A percentile compares a stretch with the other conserved stretches of the same genome.
Evolutionary conservation across 2,113 vertebrate species (phyloP).

Genomic region (Eclectus roratus): DNA sequence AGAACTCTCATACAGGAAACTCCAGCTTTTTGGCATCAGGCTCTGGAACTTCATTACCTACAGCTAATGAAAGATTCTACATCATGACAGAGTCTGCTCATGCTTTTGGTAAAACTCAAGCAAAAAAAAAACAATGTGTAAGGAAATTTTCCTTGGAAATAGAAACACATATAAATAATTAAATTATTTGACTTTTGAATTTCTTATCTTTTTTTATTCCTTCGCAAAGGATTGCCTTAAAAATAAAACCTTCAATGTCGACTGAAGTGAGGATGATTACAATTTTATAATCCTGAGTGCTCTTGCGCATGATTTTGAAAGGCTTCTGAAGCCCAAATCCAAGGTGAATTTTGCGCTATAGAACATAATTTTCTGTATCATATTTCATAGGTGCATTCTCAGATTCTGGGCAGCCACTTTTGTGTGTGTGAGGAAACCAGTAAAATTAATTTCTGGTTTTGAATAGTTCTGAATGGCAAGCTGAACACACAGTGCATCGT

Average conservation of each 20-base stretch:
- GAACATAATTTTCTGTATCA: background rate
- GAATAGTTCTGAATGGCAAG: background rate
- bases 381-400: background rate
- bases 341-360: background rate
- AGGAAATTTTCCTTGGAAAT: background rate
- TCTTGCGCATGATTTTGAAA: background rate
- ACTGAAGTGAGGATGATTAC: background rate
- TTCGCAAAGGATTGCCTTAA: background rate
- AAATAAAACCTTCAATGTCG: background rate
- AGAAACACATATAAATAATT: background rate
- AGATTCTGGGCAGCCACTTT: background rate
- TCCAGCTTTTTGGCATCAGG: background rate
- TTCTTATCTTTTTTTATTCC: background rate
- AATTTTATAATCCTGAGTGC: background rate
- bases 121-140: background rate
- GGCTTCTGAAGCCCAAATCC: background rate
- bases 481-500: background rate
- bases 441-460: background rate
- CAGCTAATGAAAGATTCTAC: background rate
- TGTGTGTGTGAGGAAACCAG: background rate
- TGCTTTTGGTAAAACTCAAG: background rate
- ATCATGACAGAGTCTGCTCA: background rate
- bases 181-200: background rate
- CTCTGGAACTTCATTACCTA: background rate
- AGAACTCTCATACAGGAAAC: background rate